A percentile compares a stretch with the other conserved stretches of the same genome.
Evolutionary conservation across 2,113 vertebrate species (phyloP).

Genomic region (Gavia stellata): DNA sequence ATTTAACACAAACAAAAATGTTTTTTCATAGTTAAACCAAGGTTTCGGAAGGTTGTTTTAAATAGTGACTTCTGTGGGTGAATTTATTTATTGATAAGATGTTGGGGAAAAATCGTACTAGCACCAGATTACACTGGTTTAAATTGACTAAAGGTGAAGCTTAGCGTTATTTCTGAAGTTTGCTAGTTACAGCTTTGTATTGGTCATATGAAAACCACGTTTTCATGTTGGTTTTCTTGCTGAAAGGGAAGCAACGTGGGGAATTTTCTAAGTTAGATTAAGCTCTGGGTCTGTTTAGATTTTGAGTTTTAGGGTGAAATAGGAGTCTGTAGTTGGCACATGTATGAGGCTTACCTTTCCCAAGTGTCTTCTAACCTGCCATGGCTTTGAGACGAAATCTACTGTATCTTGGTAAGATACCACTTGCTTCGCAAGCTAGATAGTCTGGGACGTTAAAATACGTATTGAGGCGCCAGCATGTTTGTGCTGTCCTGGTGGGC

Average conservation of each 20-base stretch:
- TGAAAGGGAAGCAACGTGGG: rapidly evolving
- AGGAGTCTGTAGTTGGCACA: background rate
- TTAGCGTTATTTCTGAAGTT: background rate
- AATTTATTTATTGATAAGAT: background rate
- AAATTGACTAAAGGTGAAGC: background rate
- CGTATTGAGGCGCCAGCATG: background rate
- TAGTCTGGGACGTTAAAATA: background rate
- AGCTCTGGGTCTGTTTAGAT: background rate
- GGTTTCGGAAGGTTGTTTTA: background rate
- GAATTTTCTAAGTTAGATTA: background rate
- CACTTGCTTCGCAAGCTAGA: too few species aligned
- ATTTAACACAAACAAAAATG: background rate
- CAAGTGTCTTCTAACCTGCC: background rate
- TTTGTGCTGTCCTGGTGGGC: background rate
- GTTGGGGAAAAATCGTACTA: background rate
- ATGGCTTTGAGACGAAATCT: background rate
- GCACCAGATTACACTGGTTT: background rate
- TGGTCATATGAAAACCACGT: background rate
- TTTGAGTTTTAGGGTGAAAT: background rate
- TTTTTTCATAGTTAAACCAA: background rate
- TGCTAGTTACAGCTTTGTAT: background rate
- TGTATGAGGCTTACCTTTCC: background rate
- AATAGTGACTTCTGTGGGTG: background rate
- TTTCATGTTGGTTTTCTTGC: background rate
- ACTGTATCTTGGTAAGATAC: background rate